These are phyloP conservation scores for Lacerta viridis DNA, from an alignment of 2,797 vertebrate species.

Conservation along the genomic window DNA sequence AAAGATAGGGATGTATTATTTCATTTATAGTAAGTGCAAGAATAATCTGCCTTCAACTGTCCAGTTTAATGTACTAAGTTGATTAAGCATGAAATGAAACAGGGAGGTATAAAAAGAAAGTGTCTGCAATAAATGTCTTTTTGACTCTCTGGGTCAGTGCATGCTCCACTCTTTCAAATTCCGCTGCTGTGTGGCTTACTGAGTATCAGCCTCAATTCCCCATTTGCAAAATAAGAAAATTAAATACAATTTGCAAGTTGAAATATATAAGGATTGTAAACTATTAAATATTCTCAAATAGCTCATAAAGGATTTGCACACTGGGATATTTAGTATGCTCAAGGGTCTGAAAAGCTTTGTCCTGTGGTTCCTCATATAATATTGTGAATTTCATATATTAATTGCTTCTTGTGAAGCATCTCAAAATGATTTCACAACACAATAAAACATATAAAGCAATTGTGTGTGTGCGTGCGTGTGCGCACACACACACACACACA, in stretches of 20 bases:
- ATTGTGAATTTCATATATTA: not conserved
- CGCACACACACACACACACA: too few species aligned
- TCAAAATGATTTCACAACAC: too few species aligned
- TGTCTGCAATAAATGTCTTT: not conserved
- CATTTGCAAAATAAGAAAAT: not conserved
- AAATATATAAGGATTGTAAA: conserved; percentile 1
- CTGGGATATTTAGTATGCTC: not conserved
- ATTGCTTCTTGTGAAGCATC: too few species aligned
- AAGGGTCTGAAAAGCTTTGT: not conserved
- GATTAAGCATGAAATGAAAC: conserved; percentile 4
- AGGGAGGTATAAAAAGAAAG: not conserved
- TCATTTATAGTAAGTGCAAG: not conserved
- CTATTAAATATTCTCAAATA: not conserved
- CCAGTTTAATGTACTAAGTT: not conserved
- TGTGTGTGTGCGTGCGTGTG: too few species aligned
- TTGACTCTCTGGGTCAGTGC: not conserved
- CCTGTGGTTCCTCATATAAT: too few species aligned
- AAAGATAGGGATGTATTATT: not conserved
- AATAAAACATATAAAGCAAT: too few species aligned
- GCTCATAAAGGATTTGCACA: not conserved
- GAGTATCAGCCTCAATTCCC: not conserved
- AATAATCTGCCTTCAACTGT: not conserved
- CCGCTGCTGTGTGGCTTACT: not conserved
- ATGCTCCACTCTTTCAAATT: not conserved
- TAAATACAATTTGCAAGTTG: not conserved